Conservation (phyloP, 2,113 vertebrate species). For the Microcebus jonahi region DNA sequence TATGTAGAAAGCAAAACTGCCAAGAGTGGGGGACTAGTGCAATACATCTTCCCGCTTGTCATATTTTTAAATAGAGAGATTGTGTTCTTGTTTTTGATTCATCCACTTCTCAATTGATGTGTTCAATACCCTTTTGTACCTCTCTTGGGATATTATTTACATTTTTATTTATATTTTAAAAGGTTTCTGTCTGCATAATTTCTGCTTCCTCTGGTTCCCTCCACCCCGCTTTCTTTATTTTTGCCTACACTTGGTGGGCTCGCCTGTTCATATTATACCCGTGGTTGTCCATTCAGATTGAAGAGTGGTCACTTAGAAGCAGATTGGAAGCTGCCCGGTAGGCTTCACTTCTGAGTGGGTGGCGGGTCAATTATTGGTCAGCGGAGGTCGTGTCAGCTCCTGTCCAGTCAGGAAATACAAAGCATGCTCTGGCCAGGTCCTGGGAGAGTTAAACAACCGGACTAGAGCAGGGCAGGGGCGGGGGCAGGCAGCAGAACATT, state of each 20-base stretch:
- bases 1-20: not conserved
- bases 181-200: not conserved
- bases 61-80: not conserved
- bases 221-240: not conserved
- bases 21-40: not conserved
- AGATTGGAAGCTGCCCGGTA: not conserved
- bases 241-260: fast-evolving
- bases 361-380: not conserved
- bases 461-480: too few species aligned
- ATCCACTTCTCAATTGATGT: not conserved
- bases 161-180: not conserved
- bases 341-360: not conserved
- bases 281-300: not conserved
- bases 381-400: not conserved
- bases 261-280: not conserved
- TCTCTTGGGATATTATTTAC: not conserved
- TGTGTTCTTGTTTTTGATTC: not conserved
- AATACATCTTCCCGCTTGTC: too few species aligned
- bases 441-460: not conserved
- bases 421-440: not conserved
- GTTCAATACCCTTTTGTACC: not conserved
- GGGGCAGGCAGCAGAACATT: not conserved
- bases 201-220: not conserved
- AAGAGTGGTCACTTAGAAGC: not conserved
- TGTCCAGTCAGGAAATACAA: not conserved